These are phyloP conservation scores for Pterostichus niger DNA, from an alignment of 2,888 invertebrate genomes.

Conservation along the genomic window DNA sequence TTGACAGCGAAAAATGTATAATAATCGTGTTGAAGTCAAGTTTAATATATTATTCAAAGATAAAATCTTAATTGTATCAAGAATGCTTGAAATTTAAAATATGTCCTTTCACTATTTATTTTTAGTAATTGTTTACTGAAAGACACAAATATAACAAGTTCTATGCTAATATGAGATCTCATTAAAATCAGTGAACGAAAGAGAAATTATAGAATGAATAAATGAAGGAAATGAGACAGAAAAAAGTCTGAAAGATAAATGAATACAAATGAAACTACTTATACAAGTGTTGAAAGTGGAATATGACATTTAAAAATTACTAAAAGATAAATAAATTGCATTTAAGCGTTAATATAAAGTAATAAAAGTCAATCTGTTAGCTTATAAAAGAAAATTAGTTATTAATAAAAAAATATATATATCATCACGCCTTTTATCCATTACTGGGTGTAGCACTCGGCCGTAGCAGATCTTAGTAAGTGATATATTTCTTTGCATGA, in stretches of 20 bases:
- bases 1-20: too few species aligned
- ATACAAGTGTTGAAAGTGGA: conserved; percentile 15
- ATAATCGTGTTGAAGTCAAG: too few species aligned
- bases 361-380: neutral
- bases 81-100: neutral
- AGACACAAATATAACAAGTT: neutral
- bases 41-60: too few species aligned
- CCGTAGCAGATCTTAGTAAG: too few species aligned
- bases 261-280: conserved; percentile 19
- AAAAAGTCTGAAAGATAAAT: conserved; percentile 18
- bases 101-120: conserved; percentile 18
- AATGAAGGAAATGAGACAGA: conserved; percentile 16
- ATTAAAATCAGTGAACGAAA: neutral
- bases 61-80: neutral
- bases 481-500: too few species aligned
- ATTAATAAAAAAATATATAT: too few species aligned
- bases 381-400: neutral
- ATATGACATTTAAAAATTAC: neutral
- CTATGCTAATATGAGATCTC: neutral
- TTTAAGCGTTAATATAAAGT: neutral
- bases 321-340: conserved; percentile 9
- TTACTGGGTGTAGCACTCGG: too few species aligned
- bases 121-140: conserved; percentile 5
- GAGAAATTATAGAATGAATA: neutral
- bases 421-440: too few species aligned